Evolutionary conservation across 2,888 invertebrate species (phyloP), one percentile per base, ranked within the genome.

Genomic region (Helicoverpa assulta): DNA sequence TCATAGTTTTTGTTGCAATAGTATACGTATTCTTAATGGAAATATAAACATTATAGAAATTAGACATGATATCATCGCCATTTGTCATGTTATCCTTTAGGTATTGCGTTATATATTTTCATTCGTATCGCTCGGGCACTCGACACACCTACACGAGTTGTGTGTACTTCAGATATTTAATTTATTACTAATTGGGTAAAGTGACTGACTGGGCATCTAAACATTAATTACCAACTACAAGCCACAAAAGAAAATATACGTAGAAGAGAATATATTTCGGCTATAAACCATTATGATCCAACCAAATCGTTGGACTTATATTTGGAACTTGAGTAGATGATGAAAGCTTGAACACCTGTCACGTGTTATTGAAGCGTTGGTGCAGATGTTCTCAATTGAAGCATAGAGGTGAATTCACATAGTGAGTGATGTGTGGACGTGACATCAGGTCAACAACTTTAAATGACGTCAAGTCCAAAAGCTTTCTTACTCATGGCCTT

Each of bases 371-470:
- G 5, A 29, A 54, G 29, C 26, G 47, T 61, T 64, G 67, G 10
- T 66, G 47, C 58, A 71, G 61, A 73, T 80, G 67, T 64, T 68
- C 63, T 69, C 54, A 64, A 66, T 70, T 54, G 18, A 60, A 68
- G 66, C 50, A 60, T 56, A 56, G 70, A 62, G 56, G 63, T 80
- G 60, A 61, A 63, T 60, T 79, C 37, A 33, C 69, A 68, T 66
- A 73, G 53, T 73, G 66, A 81, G 56, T 76, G 68, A 77, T 71
- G 64, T 66, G 67, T 80, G 67, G 76, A 76, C 67, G 73, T 78
- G 73, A 80, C 84, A 78, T 79, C 86, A 75, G 90, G 89, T 90
- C 90, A 91, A 88, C 86, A 89, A 88, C 90, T 85, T 85, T 57
- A 70, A 64, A 85, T 91, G 90, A 91, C 89, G 89, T 89, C 90